Conservation (phyloP, 2,113 vertebrate genomes). For the Sciurus niger region DNA sequence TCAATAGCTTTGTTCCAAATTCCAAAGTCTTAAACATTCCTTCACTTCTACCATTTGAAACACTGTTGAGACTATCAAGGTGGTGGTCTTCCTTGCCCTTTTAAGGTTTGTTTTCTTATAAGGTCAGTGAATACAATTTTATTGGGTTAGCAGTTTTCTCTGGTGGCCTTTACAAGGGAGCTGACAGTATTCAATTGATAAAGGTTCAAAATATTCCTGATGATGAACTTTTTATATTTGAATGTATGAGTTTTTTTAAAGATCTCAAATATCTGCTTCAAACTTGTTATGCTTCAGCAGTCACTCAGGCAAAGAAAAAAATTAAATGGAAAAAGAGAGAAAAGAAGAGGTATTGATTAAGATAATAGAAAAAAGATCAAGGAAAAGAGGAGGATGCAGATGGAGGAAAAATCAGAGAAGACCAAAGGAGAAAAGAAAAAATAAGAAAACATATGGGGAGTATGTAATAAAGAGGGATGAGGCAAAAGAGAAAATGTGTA, state of each 20-base stretch:
- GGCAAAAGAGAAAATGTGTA: not conserved
- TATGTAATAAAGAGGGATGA: not conserved
- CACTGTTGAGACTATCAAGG: not conserved
- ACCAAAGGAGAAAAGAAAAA: not conserved
- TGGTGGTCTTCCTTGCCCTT: not conserved
- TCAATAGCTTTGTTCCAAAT: not conserved
- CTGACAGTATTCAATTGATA: not conserved
- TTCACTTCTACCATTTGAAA: not conserved
- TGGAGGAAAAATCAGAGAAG: not conserved
- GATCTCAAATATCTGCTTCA: not conserved
- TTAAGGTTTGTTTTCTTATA: not conserved
- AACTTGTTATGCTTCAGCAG: not conserved
- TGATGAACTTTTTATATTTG: not conserved
- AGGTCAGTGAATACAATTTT: not conserved
- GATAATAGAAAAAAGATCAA: not conserved
- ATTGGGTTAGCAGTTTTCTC: not conserved
- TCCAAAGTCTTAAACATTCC: not conserved
- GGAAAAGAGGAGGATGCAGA: not conserved
- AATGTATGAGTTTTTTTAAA: not conserved
- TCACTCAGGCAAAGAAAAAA: not conserved
- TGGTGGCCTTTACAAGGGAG: not conserved
- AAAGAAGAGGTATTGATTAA: not conserved
- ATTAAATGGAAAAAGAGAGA: not conserved
- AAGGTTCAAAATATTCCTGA: slow-evolving; percentile 22
- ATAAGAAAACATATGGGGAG: not conserved